Percentiles rank a stretch among this genome's conserved stretches.
Evolutionary conservation across 2,113 vertebrate genomes (phyloP).

Genomic region (Pyxicephalus adspersus): DNA sequence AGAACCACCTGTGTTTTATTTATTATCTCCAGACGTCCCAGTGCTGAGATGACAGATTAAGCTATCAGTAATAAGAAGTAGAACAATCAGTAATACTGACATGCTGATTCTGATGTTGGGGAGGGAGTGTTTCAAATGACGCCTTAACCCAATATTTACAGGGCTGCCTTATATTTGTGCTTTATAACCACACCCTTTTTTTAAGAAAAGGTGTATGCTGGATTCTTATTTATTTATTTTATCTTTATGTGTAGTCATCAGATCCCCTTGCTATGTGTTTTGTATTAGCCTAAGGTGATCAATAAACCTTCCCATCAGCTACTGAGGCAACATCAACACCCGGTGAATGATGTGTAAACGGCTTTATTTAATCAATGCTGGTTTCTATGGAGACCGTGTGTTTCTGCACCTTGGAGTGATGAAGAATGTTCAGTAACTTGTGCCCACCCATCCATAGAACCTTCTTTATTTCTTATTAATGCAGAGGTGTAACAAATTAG

Average conservation of each 20-base stretch:
- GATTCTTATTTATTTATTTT: no score
- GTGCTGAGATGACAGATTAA: constrained; percentile 18
- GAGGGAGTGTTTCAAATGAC: background rate
- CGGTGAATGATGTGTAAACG: background rate
- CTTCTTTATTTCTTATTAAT: no score
- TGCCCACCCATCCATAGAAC: no score
- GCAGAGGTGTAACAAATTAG: no score
- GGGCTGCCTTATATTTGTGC: no score
- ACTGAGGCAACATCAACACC: background rate
- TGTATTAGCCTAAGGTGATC: no score
- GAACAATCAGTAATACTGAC: background rate
- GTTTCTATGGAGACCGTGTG: background rate
- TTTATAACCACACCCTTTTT: no score
- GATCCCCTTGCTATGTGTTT: background rate
- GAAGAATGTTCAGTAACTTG: no score
- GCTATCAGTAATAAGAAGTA: background rate
- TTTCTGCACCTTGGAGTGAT: no score
- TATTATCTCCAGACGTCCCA: constrained; percentile 1
- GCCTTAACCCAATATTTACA: background rate
- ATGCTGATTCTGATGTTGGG: background rate
- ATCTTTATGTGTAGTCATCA: no score
- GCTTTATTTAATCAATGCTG: background rate
- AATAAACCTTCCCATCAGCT: background rate
- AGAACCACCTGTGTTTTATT: constrained; percentile 22
- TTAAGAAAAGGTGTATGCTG: no score